Conservation (phyloP, 2,113 vertebrate species). For the Myotis davidii region DNA sequence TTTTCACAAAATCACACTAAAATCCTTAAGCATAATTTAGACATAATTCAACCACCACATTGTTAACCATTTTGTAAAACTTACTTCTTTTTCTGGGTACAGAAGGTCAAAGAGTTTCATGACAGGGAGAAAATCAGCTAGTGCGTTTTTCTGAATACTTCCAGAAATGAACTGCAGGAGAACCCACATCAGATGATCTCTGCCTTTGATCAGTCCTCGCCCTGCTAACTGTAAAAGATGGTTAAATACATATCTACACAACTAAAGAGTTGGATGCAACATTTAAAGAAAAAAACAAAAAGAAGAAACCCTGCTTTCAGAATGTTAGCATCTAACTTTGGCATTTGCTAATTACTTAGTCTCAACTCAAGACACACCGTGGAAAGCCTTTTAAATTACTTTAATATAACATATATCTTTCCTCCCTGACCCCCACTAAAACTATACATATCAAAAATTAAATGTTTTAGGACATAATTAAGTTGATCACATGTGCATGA, state of each 20-base stretch:
- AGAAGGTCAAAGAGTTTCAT: conserved; percentile 99
- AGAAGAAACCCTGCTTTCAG: background rate
- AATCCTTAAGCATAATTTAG: background rate
- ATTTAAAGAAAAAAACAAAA: background rate
- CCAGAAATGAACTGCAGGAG: conserved; percentile 99
- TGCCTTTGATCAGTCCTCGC: conserved; percentile 97
- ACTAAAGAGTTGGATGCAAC: background rate
- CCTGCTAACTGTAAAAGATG: conserved; percentile 94
- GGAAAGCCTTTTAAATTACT: background rate
- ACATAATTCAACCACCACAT: background rate
- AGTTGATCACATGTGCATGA: background rate
- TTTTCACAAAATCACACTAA: conserved; percentile 28
- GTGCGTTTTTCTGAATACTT: conserved; percentile 98
- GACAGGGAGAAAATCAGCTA: conserved; percentile 97
- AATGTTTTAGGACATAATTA: conserved; percentile 36
- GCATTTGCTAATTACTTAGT: background rate
- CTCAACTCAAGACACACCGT: conserved; percentile 4
- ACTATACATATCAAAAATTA: background rate
- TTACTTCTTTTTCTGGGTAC: conserved; percentile 98
- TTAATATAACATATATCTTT: background rate
- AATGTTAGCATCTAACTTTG: conserved; percentile 4
- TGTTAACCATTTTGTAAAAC: conserved; percentile 61
- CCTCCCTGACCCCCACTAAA: background rate
- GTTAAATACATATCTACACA: background rate
- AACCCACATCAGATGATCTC: conserved; percentile 99